Percentiles rank a stretch among this genome's conserved stretches.
Conservation (phyloP, 2,888 invertebrate species). For the Tetragonisca angustula region DNA sequence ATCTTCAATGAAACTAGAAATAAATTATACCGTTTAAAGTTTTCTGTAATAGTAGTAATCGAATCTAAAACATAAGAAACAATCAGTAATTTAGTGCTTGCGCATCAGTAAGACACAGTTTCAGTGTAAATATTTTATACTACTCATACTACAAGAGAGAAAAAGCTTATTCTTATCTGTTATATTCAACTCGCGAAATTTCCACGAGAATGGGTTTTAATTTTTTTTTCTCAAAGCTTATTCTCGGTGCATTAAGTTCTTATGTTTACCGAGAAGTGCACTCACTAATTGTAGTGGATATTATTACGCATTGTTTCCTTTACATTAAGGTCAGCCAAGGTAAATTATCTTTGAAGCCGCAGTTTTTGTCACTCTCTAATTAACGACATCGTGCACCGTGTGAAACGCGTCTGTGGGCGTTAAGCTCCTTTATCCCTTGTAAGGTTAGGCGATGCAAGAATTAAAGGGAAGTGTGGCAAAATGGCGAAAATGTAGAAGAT, state of each 20-base stretch:
- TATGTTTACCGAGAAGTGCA: slow-evolving; percentile 49
- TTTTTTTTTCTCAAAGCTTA: slow-evolving; percentile 25
- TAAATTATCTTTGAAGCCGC: slow-evolving; percentile 60
- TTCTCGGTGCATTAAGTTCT: slow-evolving; percentile 38
- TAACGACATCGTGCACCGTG: slow-evolving; percentile 60
- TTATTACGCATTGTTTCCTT: slow-evolving; percentile 62
- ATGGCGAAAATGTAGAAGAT: slow-evolving; percentile 48
- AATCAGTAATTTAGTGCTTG: not conserved
- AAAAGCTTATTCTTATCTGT: slow-evolving; percentile 8
- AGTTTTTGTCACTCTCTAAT: slow-evolving; percentile 69
- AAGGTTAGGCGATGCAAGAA: slow-evolving; percentile 64
- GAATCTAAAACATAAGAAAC: not conserved
- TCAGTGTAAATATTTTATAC: not conserved
- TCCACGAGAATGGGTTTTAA: not conserved
- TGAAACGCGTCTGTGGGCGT: slow-evolving; percentile 51
- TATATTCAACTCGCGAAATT: slow-evolving; percentile 11
- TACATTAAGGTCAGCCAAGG: slow-evolving; percentile 57
- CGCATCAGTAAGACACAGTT: not conserved
- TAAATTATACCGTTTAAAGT: not conserved
- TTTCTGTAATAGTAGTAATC: not conserved
- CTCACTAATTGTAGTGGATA: slow-evolving; percentile 50
- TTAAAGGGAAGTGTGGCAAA: slow-evolving; percentile 62
- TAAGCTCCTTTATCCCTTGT: slow-evolving; percentile 64
- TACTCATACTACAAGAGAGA: not conserved
- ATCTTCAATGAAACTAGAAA: not conserved